phyloP scores from a whole-genome alignment of 2,888 invertebrate species.

The Cosmia pyralina region DNA sequence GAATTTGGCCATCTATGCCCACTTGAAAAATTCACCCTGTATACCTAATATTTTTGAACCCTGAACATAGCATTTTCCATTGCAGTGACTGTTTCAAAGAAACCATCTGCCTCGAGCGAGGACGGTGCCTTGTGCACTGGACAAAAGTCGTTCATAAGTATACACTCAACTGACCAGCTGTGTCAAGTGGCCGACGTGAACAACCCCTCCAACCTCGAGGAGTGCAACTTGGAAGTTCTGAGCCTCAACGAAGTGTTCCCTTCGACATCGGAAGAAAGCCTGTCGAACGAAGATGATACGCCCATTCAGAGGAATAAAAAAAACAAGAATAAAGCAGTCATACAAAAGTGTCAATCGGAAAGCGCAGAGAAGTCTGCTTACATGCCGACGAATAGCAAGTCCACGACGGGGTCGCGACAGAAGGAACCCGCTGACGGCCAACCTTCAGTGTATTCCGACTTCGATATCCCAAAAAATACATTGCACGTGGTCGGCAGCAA shows the following conservation, averaged over 20 bases:
- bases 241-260: constrained; percentile 87
- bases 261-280: constrained; percentile 87
- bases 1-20: too few species aligned
- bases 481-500: constrained; percentile 86
- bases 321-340: constrained; percentile 70
- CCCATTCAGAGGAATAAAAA: constrained; percentile 76
- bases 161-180: constrained; percentile 87
- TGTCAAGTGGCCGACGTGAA: constrained; percentile 81
- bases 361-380: constrained; percentile 75
- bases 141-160: constrained; percentile 87
- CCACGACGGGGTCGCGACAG: constrained; percentile 80
- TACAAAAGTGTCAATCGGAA: constrained; percentile 71
- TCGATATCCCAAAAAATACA: constrained; percentile 86
- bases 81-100: constrained; percentile 86
- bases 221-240: constrained; percentile 86
- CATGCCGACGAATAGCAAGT: constrained; percentile 85
- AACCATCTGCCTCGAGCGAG: constrained; percentile 76
- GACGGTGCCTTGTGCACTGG: constrained; percentile 75
- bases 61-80: constrained; percentile 44
- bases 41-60: not conserved
- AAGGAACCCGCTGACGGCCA: constrained; percentile 78
- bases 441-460: constrained; percentile 82
- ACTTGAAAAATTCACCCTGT: too few species aligned
- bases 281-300: constrained; percentile 83
- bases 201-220: constrained; percentile 77